Evolutionary conservation across 1,140 invertebrate species (phyloP), one percentile per base, ranked within the genome.

Genomic region (Mizuhopecten yessoensis): DNA sequence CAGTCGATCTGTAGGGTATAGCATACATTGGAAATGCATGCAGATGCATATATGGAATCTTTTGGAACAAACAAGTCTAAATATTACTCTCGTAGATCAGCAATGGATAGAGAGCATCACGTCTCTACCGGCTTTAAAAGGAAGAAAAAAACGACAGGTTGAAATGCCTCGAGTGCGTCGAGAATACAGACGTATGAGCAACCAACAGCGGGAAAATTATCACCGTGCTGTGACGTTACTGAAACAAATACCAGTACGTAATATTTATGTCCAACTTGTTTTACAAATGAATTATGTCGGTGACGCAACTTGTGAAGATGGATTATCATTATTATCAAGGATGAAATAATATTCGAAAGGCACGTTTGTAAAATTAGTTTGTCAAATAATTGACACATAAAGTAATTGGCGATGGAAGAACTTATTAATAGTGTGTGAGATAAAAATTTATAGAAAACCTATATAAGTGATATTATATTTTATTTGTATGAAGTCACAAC

Each of bases 141-240:
- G 34, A 39, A 87, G 36, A 33, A 86, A 39, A n/a, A 33, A 42
- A 33, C 34, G 86, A 29, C 34, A 39, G 29, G 33, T 33, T 87
- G 33, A 34, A 23, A 86, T 86, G 34, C 89, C 89, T 23, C 75
- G 89, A 33, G 42, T 88, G 29, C 87, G 96, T 23, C 94, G 95
- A 57, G 96, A 97, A 89, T 96, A 96, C 92, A 91, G 96, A 39
- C 95, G 91, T 91, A 88, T 97, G 89, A 95, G 93, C 0, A 94
- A 96, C 86, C 93, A 93, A 23, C 95, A 97, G 89, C 90, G 96
- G 36, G 86, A 93, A 13, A 88, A 92, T 3, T 96, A 95, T 75
- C 96, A 96, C 91, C 89, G 90, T 42, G 96, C 95, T n/a, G 75
- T 97, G 42, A 95, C 94, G 36, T 91, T 92, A 34, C 87, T 97